Conservation (phyloP, 2,797 vertebrate species). For the Telmatherina bonti region DNA sequence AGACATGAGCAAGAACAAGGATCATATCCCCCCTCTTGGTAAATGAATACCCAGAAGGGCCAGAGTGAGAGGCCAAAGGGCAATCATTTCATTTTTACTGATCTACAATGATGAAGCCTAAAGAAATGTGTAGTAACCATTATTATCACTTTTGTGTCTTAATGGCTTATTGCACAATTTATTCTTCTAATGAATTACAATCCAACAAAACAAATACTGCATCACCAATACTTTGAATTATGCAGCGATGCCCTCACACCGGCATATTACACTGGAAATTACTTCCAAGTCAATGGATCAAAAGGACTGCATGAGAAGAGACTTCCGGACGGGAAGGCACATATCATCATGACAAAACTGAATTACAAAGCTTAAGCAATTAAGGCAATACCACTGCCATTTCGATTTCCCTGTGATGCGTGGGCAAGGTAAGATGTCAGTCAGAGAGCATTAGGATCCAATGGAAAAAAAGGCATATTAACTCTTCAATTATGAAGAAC, state of each 20-base stretch:
- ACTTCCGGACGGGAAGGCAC: background rate
- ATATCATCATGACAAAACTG: background rate
- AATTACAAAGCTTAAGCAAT: conserved; percentile 67
- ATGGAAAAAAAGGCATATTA: conserved; percentile 58
- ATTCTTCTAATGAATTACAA: conserved; percentile 51
- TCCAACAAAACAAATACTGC: conserved; percentile 34
- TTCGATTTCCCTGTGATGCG: conserved; percentile 71
- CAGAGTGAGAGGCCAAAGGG: conserved; percentile 53
- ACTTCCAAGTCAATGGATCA: conserved; percentile 56
- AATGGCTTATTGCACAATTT: conserved; percentile 56
- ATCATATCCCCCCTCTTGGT: conserved; percentile 63
- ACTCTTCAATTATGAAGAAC: conserved; percentile 54
- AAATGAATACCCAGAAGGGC: conserved; percentile 68
- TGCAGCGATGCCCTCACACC: conserved; percentile 29
- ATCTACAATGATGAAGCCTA: conserved; percentile 71
- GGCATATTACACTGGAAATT: conserved; percentile 33
- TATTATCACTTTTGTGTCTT: conserved; percentile 42
- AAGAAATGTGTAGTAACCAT: conserved; percentile 47
- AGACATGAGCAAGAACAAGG: conserved; percentile 40
- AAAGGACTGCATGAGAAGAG: conserved; percentile 46
- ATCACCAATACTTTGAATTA: conserved; percentile 30
- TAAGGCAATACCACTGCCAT: conserved; percentile 74
- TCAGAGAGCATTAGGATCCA: conserved; percentile 74
- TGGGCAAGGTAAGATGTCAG: conserved; percentile 66
- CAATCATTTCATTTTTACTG: conserved; percentile 77